These are phyloP conservation scores for Eulemur rufifrons DNA, from an alignment of 2,113 vertebrate genomes.

Conservation along the genomic window DNA sequence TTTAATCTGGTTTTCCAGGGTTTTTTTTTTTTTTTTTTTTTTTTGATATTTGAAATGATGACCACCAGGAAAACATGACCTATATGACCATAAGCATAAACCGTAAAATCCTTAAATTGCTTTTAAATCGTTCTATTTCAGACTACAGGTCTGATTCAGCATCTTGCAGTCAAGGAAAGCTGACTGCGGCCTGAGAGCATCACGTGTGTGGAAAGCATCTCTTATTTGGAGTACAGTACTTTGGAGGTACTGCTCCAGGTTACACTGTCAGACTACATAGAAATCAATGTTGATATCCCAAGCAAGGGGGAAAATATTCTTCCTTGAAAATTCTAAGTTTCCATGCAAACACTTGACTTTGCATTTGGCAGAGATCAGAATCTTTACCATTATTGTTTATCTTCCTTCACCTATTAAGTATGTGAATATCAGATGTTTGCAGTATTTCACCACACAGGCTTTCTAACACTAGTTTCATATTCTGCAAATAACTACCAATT, in stretches of 20 bases:
- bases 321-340: background rate
- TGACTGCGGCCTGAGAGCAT: background rate
- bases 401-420: background rate
- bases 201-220: background rate
- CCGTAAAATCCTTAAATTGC: constrained; percentile 39
- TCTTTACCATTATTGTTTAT: background rate
- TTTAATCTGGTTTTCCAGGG: constrained; percentile 15
- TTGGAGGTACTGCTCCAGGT: background rate
- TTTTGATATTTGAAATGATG: constrained; percentile 44
- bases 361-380: background rate
- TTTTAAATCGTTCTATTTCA: background rate
- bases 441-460: background rate
- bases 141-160: background rate
- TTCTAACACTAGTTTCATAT: background rate
- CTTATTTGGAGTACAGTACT: background rate
- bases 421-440: too few species aligned
- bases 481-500: background rate
- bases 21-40: background rate
- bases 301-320: background rate
- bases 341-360: background rate
- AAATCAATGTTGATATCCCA: background rate
- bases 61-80: background rate
- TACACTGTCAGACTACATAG: background rate
- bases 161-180: background rate
- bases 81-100: background rate